Percentiles rank a stretch among this genome's conserved stretches.
These are phyloP conservation scores for Cantharis rufa DNA, from an alignment of 2,888 invertebrate species.

Conservation along the genomic window DNA sequence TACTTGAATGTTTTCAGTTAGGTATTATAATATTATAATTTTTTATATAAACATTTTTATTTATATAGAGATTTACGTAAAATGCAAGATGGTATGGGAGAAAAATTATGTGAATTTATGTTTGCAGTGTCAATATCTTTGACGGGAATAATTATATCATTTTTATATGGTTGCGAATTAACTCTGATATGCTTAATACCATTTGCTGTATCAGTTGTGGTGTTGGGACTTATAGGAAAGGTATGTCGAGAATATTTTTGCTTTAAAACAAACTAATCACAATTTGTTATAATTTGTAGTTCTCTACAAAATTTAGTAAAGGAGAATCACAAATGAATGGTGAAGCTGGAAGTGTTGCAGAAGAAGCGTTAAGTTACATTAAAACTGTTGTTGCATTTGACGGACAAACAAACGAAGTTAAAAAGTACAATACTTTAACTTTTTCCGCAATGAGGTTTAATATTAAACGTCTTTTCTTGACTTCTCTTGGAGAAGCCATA, in stretches of 20 bases:
- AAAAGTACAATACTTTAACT: constrained; percentile 68
- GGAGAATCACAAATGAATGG: constrained; percentile 74
- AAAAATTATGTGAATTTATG: constrained; percentile 73
- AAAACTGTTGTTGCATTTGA: constrained; percentile 80
- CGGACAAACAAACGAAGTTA: constrained; percentile 71
- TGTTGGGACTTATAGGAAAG: constrained; percentile 66
- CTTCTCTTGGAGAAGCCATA: constrained; percentile 70
- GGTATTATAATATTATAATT: too few species aligned
- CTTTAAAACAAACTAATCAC: not conserved
- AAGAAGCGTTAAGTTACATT: constrained; percentile 76
- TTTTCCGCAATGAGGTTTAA: constrained; percentile 67
- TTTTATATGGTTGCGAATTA: constrained; percentile 79
- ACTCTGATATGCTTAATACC: constrained; percentile 75
- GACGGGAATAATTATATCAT: constrained; percentile 69
- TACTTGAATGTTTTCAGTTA: too few species aligned
- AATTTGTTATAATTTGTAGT: constrained; percentile 46
- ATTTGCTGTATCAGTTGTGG: constrained; percentile 68
- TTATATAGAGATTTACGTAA: constrained; percentile 71
- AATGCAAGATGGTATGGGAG: constrained; percentile 82
- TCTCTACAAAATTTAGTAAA: constrained; percentile 66
- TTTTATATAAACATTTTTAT: too few species aligned
- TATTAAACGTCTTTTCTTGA: constrained; percentile 69
- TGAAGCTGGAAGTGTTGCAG: constrained; percentile 74
- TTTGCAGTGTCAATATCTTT: constrained; percentile 64
- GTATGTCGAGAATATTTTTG: not conserved